phyloP scores from a whole-genome alignment of 2,888 invertebrate species.

The Poecilus cupreus region DNA sequence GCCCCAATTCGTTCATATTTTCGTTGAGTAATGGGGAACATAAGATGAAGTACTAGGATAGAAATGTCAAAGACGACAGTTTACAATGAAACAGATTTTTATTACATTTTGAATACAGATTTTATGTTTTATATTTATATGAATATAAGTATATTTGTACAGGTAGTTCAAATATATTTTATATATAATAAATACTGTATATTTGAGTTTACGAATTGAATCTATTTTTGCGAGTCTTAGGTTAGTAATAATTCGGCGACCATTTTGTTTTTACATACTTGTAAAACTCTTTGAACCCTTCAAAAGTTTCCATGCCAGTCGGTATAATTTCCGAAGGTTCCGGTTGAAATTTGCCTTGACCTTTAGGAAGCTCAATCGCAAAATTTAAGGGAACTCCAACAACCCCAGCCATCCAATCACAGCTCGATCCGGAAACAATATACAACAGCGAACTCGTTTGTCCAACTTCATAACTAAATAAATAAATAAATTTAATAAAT shows the following conservation, averaged over 20 bases:
- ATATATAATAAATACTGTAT: too few species aligned
- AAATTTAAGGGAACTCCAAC: constrained; percentile 77
- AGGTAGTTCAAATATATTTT: background rate
- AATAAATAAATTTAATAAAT: too few species aligned
- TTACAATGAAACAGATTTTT: too few species aligned
- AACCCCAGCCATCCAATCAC: constrained; percentile 78
- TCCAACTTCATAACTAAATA: constrained; percentile 71
- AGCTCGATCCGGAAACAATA: constrained; percentile 77
- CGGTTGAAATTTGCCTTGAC: constrained; percentile 77
- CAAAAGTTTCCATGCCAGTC: constrained; percentile 77
- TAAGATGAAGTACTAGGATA: too few species aligned
- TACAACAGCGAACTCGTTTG: constrained; percentile 73
- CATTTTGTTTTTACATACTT: constrained; percentile 2
- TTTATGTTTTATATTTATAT: too few species aligned
- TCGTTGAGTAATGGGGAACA: too few species aligned
- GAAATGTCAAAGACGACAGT: too few species aligned
- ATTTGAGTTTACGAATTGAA: background rate
- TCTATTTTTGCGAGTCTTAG: too few species aligned
- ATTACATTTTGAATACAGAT: too few species aligned
- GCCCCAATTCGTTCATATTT: too few species aligned
- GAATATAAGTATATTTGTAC: too few species aligned
- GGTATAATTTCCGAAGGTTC: constrained; percentile 74
- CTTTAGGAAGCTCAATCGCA: constrained; percentile 79
- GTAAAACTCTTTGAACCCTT: constrained; percentile 73
- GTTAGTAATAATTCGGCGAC: background rate